phyloP scores from a whole-genome alignment of 2,888 invertebrate genomes.

The Caenorhabditis sp. region DNA sequence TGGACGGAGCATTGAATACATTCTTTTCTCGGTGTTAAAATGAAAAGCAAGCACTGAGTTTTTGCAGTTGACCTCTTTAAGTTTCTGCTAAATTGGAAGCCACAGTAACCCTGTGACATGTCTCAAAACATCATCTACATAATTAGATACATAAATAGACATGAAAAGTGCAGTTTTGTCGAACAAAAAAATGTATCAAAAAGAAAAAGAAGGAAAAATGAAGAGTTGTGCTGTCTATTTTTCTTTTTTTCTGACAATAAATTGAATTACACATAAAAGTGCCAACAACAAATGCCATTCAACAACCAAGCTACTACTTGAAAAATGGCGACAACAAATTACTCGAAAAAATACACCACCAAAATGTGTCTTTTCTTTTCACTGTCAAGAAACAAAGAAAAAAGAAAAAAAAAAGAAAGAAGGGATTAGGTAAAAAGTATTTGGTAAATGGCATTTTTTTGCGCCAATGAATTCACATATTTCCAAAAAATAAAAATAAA shows the following conservation, averaged over 20 bases:
- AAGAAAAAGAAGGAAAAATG: conserved; percentile 8
- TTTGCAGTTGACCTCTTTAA: too few species aligned
- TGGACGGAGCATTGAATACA: too few species aligned
- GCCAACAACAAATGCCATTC: not conserved
- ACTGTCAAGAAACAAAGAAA: not conserved
- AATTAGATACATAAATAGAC: too few species aligned
- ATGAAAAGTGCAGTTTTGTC: conserved; percentile 5
- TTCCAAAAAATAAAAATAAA: not conserved
- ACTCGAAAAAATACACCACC: not conserved
- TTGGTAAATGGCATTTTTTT: too few species aligned
- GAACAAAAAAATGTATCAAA: conserved; percentile 24
- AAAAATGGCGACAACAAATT: too few species aligned
- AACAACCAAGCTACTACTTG: too few species aligned
- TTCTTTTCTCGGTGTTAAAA: too few species aligned
- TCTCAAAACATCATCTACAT: too few species aligned
- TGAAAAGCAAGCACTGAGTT: too few species aligned
- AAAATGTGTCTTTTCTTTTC: not conserved
- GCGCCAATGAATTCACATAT: not conserved
- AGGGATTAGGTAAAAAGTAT: too few species aligned
- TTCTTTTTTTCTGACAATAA: not conserved
- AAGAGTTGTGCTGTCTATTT: not conserved
- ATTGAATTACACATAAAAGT: conserved; percentile 13
- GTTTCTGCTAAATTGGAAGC: too few species aligned
- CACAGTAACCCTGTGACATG: too few species aligned
- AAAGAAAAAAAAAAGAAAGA: not conserved